Base-by-base conservation (phyloP, 1,140 invertebrate species). In the Ceratosolen fusciceps region DNA sequence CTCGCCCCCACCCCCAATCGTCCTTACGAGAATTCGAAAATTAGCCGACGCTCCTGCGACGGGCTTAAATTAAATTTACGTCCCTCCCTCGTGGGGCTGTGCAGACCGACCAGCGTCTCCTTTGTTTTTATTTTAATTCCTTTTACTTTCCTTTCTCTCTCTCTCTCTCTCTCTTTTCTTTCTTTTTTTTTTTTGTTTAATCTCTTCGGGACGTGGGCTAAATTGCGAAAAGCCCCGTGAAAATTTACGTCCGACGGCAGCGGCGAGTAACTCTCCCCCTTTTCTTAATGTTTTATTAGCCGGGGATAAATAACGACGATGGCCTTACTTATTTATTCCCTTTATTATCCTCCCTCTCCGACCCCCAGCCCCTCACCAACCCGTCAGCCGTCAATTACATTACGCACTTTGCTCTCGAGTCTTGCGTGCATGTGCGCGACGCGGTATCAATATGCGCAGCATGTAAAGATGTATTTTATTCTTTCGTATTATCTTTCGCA, bases 221-320 rank as follows among this genome's bases (percentile, higher is more conserved):
- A 47, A 60, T 74, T 47, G 73, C 68, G 81, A 81, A 83, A 82
- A 83, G 81, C 77, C 34, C 70, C 76, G 81, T 80, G 83, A 75
- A 81, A 82, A 82, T 83, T 83, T 83, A 83, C 81, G 74, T 67
- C 76, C 54, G 65, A 56, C 47, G 52, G 77, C 74, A 65, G n/a
- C n/a, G 39, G 68, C 67, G 31, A 76, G 67, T 68, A 67, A 47
- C 16, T 52, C 43, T 12, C 47, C 37, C 43, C 14, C 47, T 56
- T 56, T 73, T 16, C 29, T 26, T 1, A 67, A 52, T 67, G 43
- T 77, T 68, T 68, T 77, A 68, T 68, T 77, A 68, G 39, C 34
- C 54, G 37, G 34, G 24, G 31, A 74, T 43, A 8, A 60, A 43
- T 21, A 26, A 29, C 3, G 39, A 8, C 21, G n/a, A 14, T 0